phyloP scores from a whole-genome alignment of 2,113 vertebrate species.

The Crotophaga sulcirostris region DNA sequence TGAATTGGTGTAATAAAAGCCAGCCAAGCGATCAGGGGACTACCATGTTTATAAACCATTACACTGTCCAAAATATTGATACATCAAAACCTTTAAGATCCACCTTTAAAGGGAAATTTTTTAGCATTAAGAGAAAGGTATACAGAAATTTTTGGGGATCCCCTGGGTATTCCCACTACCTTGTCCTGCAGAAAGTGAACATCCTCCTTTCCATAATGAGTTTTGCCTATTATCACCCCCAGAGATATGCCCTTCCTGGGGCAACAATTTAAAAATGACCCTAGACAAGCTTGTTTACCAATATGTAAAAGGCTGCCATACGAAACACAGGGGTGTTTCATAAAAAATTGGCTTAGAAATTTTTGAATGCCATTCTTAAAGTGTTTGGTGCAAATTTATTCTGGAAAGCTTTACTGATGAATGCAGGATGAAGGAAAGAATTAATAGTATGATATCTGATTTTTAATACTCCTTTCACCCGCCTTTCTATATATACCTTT shows the following conservation, averaged over 20 bases:
- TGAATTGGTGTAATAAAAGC: neutral
- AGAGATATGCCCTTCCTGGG: neutral
- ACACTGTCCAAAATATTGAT: neutral
- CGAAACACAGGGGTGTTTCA: fast-evolving
- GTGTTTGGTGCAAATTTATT: neutral
- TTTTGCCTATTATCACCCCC: fast-evolving
- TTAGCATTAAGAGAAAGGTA: neutral
- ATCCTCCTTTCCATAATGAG: neutral
- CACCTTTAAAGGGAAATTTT: neutral
- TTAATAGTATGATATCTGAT: neutral
- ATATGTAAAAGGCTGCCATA: neutral
- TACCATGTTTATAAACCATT: neutral
- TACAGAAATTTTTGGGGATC: neutral
- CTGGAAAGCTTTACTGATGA: neutral
- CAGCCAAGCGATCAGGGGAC: neutral
- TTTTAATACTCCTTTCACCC: neutral
- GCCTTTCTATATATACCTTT: neutral
- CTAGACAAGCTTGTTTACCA: neutral
- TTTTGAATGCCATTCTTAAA: neutral
- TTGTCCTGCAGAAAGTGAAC: neutral
- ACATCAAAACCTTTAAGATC: neutral
- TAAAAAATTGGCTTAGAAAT: neutral
- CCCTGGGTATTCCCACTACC: neutral
- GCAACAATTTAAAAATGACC: neutral
- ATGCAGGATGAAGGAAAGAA: neutral